Evolutionary conservation across 2,113 vertebrate species (phyloP), one percentile per base, ranked within the genome.

Genomic region (Periophthalmodon schlosseri): DNA sequence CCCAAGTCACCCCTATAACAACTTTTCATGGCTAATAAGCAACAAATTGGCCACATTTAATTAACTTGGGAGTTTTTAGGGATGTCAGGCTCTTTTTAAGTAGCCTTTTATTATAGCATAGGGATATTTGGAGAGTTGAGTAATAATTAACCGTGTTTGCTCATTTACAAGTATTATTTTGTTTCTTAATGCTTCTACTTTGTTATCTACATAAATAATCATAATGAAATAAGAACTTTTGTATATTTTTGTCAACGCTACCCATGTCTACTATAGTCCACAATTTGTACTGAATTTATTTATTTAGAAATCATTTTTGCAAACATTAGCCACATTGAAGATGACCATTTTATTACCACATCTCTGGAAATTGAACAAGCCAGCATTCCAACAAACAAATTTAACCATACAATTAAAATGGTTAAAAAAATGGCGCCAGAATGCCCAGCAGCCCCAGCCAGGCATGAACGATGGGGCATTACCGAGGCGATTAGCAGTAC

Each of bases 401-500:
- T 44, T 44, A 44, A 44, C 39, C 39, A 44, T 44, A 44, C 39
- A 44, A 44, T 44, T 44, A 44, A 44, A 44, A 44, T 44, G 10
- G 39, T 44, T 10, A 44, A 73, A 65, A 75, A 75, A 69, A 83
- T 77, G 80, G 82, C 70, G 77, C 74, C 82, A 64, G 63, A 82
- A 74, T 73, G 68, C 79, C 88, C 83, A 52, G 75, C 69, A 54
- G 79, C 85, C 71, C 78, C 86, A 84, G 83, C 76, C 83, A 88
- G 82, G 86, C 79, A 74, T 91, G 87, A 93, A 92, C 79, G 86
- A 91, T 82, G 88, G 88, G 86, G 90, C 86, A 92, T 91, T 89
- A 92, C 89, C 80, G 82, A 77, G 88, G 86, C 87, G 88, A 93
- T 93, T 93, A 92, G 91, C 80, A 84, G 81, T 86, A 68, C 87